A percentile compares a stretch with the other conserved stretches of the same genome.
Conservation (phyloP, 2,888 invertebrate genomes). For the Sphaerolaimus hirsutus region DNA sequence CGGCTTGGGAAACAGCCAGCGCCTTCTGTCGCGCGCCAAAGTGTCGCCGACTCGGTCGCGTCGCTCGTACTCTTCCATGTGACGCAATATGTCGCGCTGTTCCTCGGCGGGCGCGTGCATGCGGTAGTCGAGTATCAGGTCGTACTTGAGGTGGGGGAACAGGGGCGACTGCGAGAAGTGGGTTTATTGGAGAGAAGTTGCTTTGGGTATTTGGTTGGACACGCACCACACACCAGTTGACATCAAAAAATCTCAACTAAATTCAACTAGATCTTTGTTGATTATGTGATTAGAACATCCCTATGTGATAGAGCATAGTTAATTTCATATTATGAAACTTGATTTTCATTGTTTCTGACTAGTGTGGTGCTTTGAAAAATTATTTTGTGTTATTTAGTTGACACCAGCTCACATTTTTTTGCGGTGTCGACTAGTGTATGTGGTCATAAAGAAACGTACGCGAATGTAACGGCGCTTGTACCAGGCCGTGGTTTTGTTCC, state of each 20-base stretch:
- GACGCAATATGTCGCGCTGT: conserved; percentile 55
- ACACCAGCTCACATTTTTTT: too few species aligned
- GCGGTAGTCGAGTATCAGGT: conserved; percentile 77
- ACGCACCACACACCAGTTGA: too few species aligned
- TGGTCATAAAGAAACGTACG: conserved; percentile 44
- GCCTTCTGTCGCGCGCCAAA: neutral
- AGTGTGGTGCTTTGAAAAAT: neutral
- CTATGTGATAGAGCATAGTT: too few species aligned
- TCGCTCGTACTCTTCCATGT: conserved; percentile 44
- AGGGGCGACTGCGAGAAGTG: neutral
- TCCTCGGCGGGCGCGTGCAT: conserved; percentile 60
- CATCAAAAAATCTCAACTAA: too few species aligned
- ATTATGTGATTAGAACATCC: too few species aligned
- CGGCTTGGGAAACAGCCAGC: neutral
- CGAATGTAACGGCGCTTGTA: conserved; percentile 1
- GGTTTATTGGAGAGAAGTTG: too few species aligned
- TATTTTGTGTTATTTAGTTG: too few species aligned
- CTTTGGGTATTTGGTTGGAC: too few species aligned
- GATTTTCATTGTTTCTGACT: neutral
- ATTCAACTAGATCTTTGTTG: too few species aligned
- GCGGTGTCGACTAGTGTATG: neutral
- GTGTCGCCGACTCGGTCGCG: neutral
- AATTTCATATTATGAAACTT: neutral
- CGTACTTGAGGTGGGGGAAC: conserved; percentile 48
- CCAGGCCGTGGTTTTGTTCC: conserved; percentile 1